Base-by-base conservation (phyloP, 2,888 invertebrate species). In the Drosophila algonquin region DNA sequence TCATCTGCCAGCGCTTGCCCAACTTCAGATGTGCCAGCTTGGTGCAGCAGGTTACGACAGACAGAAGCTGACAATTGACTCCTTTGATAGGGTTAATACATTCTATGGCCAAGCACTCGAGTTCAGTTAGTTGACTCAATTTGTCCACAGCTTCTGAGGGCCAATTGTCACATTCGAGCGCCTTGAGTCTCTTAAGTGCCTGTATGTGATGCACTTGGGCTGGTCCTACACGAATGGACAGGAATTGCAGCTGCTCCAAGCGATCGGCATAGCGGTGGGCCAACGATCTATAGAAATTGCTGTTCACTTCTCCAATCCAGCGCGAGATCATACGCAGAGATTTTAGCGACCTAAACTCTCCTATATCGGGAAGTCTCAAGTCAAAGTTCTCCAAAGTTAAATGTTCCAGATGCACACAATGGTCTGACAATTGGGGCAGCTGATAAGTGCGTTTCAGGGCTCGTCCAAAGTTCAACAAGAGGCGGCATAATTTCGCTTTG, bases 331-430 rank as follows among this genome's bases (percentile, higher is more conserved):
- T 58, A 6, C 72, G 63, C 12, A 82, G 45, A 0, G 88, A 79
- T 32, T 64, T 69, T 0, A 82, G 54, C 0, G 59, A 14, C 0
- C 59, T 56, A 24, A 85, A 81, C 0, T 79, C 58, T 0, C 88
- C 82, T 12, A 82, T 0, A 35, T 82, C 77, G 3, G 3, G n/a
- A 2, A 69, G 24, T 7, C 51, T 54, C 2, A 53, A 44, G n/a
- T 79, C 62, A 48, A 87, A 87, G 57, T 81, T 85, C 9, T 87
- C 75, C 27, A 82, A 21, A 9, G 86, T 75, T 12, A 82, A 47
- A 16, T 82, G 73, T 51, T 79, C 75, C 46, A 82, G 27, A 6
- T 32, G 50, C 0, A 73, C 65, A 12, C 85, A 85, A 32, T 67
- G 40, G 0, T 21, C 32, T 2, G 71, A 59, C 10, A 82, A 16